phyloP scores from a whole-genome alignment of 2,797 vertebrate genomes.

The Acrossocheilus wenchowensis region DNA sequence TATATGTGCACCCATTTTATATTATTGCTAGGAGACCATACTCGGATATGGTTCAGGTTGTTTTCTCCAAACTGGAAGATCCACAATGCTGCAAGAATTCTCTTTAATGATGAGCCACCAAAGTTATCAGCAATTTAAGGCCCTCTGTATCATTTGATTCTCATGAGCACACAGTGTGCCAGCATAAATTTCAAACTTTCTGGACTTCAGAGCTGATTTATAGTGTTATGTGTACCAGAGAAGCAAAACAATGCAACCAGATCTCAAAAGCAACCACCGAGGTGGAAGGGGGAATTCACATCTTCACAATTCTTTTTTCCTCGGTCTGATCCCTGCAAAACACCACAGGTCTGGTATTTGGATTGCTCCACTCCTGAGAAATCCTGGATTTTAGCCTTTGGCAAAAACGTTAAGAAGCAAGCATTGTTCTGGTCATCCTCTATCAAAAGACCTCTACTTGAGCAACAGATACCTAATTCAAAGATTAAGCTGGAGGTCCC shows the following conservation, averaged over 20 bases:
- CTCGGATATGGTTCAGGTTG: slow-evolving; percentile 42
- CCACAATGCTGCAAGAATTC: slow-evolving; percentile 26
- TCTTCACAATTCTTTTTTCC: not conserved
- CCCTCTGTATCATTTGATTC: slow-evolving; percentile 38
- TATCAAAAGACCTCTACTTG: not conserved
- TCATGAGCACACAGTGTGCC: not conserved
- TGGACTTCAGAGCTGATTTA: slow-evolving; percentile 37
- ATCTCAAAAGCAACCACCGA: slow-evolving; percentile 19
- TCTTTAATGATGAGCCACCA: slow-evolving; percentile 41
- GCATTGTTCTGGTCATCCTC: slow-evolving; percentile 7
- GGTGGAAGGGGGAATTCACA: not conserved
- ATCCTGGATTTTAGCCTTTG: slow-evolving; percentile 5
- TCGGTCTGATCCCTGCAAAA: not conserved
- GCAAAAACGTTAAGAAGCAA: not conserved
- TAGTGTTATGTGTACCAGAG: slow-evolving; percentile 5
- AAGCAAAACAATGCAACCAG: not conserved
- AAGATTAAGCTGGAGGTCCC: not conserved
- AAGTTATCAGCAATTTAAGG: slow-evolving; percentile 43
- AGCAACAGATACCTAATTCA: not conserved
- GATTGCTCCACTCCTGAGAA: not conserved
- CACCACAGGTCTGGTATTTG: slow-evolving; percentile 1
- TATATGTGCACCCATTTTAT: slow-evolving; percentile 34
- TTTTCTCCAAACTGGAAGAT: slow-evolving; percentile 53
- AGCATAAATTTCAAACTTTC: slow-evolving; percentile 29
- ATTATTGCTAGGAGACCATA: slow-evolving; percentile 25